Evolutionary conservation across 2,113 vertebrate genomes (phyloP).

Genomic region (Nycticryphes semicollaris): DNA sequence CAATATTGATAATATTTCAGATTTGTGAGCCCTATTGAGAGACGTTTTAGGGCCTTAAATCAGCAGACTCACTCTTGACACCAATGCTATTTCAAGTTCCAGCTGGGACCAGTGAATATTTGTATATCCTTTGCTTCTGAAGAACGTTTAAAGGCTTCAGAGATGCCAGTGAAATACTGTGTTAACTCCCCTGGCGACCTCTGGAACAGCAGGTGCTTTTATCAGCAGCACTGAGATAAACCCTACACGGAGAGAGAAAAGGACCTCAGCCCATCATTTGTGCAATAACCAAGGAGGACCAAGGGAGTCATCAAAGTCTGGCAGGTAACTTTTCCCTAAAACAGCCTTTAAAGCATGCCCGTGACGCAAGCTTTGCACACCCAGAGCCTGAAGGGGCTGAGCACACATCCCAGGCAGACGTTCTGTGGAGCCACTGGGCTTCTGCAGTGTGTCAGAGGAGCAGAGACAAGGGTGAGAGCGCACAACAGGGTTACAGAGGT

Average conservation of each 20-base stretch:
- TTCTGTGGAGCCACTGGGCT: neutral
- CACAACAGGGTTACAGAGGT: neutral
- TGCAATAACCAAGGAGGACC: neutral
- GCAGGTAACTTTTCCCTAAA: neutral
- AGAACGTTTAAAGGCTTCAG: neutral
- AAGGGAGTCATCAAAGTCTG: neutral
- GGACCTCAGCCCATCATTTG: neutral
- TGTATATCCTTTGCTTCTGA: neutral
- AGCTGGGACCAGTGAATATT: neutral
- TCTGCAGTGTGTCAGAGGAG: accelerated
- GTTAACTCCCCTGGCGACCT: too few relatives aligned
- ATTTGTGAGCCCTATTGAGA: neutral
- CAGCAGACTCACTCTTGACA: neutral
- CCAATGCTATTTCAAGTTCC: neutral
- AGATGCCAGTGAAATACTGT: neutral
- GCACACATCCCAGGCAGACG: accelerated
- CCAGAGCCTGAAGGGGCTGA: neutral
- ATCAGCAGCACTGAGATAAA: neutral
- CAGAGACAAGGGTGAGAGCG: neutral
- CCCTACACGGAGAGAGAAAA: neutral
- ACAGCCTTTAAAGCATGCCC: neutral
- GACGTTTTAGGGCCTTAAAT: neutral
- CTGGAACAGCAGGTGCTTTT: neutral
- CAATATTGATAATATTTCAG: neutral
- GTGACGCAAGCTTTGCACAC: neutral